Evolutionary conservation across 2,113 vertebrate genomes (phyloP).

Genomic region (Egretta garzetta): DNA sequence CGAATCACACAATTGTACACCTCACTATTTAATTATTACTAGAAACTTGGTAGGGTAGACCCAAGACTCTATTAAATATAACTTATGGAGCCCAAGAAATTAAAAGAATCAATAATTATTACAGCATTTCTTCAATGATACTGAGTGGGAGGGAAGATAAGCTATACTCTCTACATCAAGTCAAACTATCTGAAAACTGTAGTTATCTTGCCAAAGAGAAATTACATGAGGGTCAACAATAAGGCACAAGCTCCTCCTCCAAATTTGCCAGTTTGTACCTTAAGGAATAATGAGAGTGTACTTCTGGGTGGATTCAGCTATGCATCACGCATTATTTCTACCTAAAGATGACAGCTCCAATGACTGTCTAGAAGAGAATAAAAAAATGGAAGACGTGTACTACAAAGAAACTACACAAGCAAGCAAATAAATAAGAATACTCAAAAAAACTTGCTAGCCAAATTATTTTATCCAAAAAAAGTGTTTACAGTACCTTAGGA

Average conservation of each 20-base stretch:
- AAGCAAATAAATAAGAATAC: background rate
- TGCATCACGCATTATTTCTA: background rate
- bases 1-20: background rate
- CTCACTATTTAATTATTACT: background rate
- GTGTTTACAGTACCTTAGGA: slow-evolving; percentile 88
- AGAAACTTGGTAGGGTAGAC: background rate
- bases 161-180: background rate
- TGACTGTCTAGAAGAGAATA: background rate
- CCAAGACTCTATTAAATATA: background rate
- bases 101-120: background rate
- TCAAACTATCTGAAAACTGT: background rate
- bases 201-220: background rate
- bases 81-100: background rate
- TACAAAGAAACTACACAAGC: background rate
- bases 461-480: background rate
- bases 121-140: background rate
- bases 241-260: background rate
- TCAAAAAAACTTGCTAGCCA: background rate
- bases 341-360: background rate
- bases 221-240: background rate
- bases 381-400: background rate
- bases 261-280: background rate
- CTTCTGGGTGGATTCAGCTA: background rate
- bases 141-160: background rate
- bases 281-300: background rate